Conservation (phyloP, 2,888 invertebrate genomes). For the Nebria salina region DNA sequence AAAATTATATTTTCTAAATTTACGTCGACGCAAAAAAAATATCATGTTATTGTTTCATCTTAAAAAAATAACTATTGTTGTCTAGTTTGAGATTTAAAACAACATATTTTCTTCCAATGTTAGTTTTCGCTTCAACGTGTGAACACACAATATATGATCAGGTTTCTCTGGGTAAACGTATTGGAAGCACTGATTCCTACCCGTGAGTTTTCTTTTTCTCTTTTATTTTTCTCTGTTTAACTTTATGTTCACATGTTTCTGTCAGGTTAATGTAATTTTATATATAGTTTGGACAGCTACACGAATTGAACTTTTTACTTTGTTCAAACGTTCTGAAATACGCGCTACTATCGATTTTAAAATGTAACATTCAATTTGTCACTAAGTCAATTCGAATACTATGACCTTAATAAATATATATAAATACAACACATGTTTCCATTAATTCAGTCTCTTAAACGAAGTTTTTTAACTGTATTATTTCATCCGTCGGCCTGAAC, state of each 20-base stretch:
- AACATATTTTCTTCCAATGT: too few species aligned
- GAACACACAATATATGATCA: conserved; percentile 25
- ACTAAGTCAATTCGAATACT: neutral
- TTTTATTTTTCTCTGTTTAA: conserved; percentile 14
- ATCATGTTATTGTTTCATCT: too few species aligned
- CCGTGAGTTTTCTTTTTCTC: neutral
- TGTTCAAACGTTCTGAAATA: conserved; percentile 11
- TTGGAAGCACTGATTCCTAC: conserved; percentile 26
- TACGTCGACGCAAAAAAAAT: too few species aligned
- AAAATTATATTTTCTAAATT: neutral
- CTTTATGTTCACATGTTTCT: conserved; percentile 33
- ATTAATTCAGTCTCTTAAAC: neutral
- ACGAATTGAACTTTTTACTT: conserved; percentile 39
- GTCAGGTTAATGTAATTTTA: conserved; percentile 45
- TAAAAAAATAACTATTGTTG: too few species aligned
- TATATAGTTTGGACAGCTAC: conserved; percentile 45
- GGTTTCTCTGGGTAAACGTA: conserved; percentile 36
- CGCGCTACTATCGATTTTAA: conserved; percentile 37
- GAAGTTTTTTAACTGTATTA: neutral
- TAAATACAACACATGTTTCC: too few species aligned
- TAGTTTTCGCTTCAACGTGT: neutral
- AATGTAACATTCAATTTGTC: conserved; percentile 38
- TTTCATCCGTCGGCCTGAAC: neutral
- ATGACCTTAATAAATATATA: too few species aligned
- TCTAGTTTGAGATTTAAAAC: too few species aligned